phyloP scores from a whole-genome alignment of 2,113 vertebrate genomes.

The Suncus etruscus region DNA sequence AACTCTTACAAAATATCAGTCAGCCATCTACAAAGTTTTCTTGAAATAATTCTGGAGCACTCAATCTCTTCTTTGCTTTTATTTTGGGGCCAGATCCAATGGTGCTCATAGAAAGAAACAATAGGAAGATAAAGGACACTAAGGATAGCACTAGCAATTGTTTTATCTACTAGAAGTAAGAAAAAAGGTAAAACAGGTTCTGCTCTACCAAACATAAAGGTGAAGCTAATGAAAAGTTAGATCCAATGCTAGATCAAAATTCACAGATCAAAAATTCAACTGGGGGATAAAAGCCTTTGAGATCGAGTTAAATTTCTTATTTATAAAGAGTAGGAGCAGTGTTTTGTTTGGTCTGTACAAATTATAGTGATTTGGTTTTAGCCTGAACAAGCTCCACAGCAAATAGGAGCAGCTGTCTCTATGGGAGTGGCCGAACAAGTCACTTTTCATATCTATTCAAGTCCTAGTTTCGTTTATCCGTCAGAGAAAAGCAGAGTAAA shows the following conservation, averaged over 20 bases:
- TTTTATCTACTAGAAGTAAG: neutral
- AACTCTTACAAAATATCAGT: slow-evolving; percentile 1
- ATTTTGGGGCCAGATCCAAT: too few species aligned
- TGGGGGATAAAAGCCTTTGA: neutral
- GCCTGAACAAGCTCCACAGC: slow-evolving; percentile 47
- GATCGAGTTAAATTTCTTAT: slow-evolving; percentile 38
- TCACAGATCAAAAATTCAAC: neutral
- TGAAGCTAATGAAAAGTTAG: neutral
- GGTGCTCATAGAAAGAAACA: neutral
- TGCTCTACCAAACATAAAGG: neutral
- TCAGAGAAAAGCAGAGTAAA: slow-evolving; percentile 69
- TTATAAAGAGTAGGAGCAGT: slow-evolving; percentile 51
- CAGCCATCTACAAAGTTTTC: neutral
- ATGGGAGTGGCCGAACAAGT: slow-evolving; percentile 19
- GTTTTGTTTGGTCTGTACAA: slow-evolving; percentile 48
- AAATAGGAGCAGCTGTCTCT: slow-evolving; percentile 42
- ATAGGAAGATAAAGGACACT: neutral
- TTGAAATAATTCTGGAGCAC: neutral
- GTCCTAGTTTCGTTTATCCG: slow-evolving; percentile 28
- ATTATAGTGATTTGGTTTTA: slow-evolving; percentile 72
- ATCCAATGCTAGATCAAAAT: slow-evolving; percentile 9
- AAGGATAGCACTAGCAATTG: neutral
- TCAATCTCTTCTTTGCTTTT: neutral
- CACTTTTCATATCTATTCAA: slow-evolving; percentile 67
- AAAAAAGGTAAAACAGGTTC: neutral